These are phyloP conservation scores for Plestiodon gilberti DNA, from an alignment of 2,113 vertebrate genomes.

Conservation along the genomic window DNA sequence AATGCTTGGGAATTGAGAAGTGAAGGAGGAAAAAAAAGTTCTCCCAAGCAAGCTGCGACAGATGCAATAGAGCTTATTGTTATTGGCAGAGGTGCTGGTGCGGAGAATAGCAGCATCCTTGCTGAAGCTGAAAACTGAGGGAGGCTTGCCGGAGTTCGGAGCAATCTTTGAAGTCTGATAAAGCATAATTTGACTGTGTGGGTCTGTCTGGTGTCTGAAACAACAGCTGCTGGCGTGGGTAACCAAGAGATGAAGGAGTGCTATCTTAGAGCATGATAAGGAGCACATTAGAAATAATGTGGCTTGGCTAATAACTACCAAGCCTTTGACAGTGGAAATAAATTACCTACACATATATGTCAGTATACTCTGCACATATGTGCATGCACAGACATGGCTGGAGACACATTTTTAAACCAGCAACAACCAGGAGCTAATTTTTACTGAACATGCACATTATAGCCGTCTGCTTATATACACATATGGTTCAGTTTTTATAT, in stretches of 20 bases:
- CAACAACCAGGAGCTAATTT: background rate
- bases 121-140: conserved; percentile 36
- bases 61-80: conserved; percentile 57
- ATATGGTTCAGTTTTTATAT: fast-evolving
- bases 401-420: fast-evolving
- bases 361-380: background rate
- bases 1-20: conserved; percentile 53
- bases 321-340: background rate
- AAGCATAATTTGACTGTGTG: conserved; percentile 60
- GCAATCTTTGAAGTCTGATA: conserved; percentile 64
- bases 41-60: conserved; percentile 54
- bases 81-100: conserved; percentile 37
- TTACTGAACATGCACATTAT: background rate
- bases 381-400: background rate
- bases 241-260: conserved; percentile 51
- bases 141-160: conserved; percentile 70
- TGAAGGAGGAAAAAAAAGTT: conserved; percentile 55
- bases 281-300: conserved; percentile 1
- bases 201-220: conserved; percentile 33
- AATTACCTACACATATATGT: background rate
- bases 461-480: background rate
- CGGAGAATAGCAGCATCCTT: conserved; percentile 66
- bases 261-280: conserved; percentile 7
- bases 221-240: conserved; percentile 45
- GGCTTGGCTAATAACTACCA: background rate